Evolutionary conservation across 2,113 vertebrate genomes (phyloP), one percentile per base, ranked within the genome.

Genomic region (Ciconia boyciana): DNA sequence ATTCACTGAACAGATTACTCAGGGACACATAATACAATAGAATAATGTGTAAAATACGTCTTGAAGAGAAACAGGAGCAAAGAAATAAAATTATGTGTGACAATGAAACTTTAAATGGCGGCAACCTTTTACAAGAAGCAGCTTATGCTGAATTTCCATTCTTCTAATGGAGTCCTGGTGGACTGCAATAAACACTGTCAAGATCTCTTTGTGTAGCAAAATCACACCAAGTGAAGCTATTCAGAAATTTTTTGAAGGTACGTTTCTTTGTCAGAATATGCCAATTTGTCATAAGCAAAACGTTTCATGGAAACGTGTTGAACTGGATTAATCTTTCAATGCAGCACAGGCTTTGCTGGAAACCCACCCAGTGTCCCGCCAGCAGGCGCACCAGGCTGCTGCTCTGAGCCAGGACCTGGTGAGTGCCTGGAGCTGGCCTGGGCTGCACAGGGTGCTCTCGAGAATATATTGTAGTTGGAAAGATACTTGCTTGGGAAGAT

Each of bases 281-380:
- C 7, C 32, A n/a, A 36, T 83, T 64, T 69, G 3, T 70, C 44
- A 28, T 21, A 61, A 84, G 22, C 0, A 0, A 58, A 72, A 44
- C 0, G 0, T 69, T 91, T 83, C 7, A n/a, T 19, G 36, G 75
- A 51, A 68, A 39, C 1, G 0, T 18, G 9, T 61, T 57, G 32
- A 44, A 86, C 46, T 74, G 39, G 34, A 25, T 78, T 86, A 0
- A 29, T 60, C 55, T 68, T 83, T 79, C n/a, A 41, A 2, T 54
- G 60, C 60, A 65, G n/a, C 1, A 1, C 1, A 1, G 55, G 20
- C 13, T 74, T 43, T 74, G 22, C 11, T 49, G 51, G 66, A 55
- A 90, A 51, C 13, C 11, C 4, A 7, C 16, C 18, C 0, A 0
- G 13, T 13, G 52, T 62, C 52, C 36, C 8, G 1, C 32, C 26